phyloP scores from a whole-genome alignment of 92 coral and sea anemone species.

The Epizoanthus ramosus region DNA sequence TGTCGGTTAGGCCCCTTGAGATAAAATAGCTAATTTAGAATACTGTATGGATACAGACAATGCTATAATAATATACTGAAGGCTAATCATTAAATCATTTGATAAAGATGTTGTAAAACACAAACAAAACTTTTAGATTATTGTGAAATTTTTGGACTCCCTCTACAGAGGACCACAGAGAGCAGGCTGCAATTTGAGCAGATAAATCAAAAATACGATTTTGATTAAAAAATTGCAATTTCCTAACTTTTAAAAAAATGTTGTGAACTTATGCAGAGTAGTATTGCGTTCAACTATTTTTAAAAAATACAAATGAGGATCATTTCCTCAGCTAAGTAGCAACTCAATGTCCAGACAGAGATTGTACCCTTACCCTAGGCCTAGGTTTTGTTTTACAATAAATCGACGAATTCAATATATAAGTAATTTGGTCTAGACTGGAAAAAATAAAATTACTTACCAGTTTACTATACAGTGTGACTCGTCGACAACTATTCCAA shows the following conservation, averaged over 20 bases:
- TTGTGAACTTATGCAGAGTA: not conserved
- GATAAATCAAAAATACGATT: not conserved
- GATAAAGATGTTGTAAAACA: not conserved
- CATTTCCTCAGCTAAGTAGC: conserved; percentile 12
- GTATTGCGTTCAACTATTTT: not conserved
- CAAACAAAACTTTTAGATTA: conserved; percentile 6
- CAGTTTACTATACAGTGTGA: conserved; percentile 8
- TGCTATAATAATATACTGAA: conserved; percentile 3
- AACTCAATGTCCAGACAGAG: conserved; percentile 10
- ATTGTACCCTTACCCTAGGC: too few relatives aligned
- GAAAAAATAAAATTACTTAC: not conserved
- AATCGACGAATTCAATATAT: not conserved
- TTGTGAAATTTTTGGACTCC: conserved; percentile 9
- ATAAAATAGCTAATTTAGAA: conserved; percentile 10
- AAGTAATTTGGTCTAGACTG: not conserved
- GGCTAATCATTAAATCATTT: not conserved
- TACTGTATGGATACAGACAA: conserved; percentile 4
- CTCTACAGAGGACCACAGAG: conserved; percentile 8
- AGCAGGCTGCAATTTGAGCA: not conserved
- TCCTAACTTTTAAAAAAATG: not conserved
- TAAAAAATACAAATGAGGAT: not conserved
- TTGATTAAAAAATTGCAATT: not conserved
- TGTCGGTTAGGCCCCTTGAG: conserved; percentile 16
- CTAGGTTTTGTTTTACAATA: not conserved
- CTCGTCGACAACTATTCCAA: conserved; percentile 4